Evolutionary conservation across 2,888 invertebrate species (phyloP).

Genomic region (Beris morrisii): DNA sequence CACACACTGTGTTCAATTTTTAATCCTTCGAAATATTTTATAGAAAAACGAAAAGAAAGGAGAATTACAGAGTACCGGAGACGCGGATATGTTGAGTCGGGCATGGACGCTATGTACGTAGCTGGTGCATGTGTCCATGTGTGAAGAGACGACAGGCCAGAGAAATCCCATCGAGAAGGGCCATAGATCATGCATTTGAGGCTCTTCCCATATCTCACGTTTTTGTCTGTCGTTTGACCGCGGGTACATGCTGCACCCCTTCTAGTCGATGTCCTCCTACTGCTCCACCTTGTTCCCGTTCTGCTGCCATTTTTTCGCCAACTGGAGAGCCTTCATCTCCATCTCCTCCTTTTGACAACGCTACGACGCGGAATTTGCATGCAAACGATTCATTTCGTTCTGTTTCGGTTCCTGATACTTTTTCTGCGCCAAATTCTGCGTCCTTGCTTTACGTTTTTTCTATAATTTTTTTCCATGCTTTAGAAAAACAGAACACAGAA

Average conservation of each 20-base stretch:
- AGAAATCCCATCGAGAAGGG: slow-evolving; percentile 36
- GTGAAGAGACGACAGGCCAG: slow-evolving; percentile 17
- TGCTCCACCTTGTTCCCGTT: slow-evolving; percentile 7
- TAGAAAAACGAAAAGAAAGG: slow-evolving; percentile 34
- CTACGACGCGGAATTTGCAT: slow-evolving; percentile 37
- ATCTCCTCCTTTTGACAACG: slow-evolving; percentile 34
- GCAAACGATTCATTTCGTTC: slow-evolving; percentile 36
- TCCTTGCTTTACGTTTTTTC: slow-evolving; percentile 22
- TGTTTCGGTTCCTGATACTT: slow-evolving; percentile 34
- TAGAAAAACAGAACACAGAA: slow-evolving; percentile 23
- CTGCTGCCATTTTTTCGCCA: background rate
- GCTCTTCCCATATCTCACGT: slow-evolving; percentile 35
- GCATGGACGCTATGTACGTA: slow-evolving; percentile 14
- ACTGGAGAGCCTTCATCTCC: slow-evolving; percentile 15
- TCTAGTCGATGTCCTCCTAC: slow-evolving; percentile 18
- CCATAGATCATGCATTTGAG: slow-evolving; percentile 39
- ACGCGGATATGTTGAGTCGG: background rate
- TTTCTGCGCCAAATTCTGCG: slow-evolving; percentile 34
- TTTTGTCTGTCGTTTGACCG: slow-evolving; percentile 33
- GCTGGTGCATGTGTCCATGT: slow-evolving; percentile 19
- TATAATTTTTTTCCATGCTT: slow-evolving; percentile 14
- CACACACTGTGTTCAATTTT: slow-evolving; percentile 38
- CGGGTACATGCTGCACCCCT: slow-evolving; percentile 20
- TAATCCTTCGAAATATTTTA: slow-evolving; percentile 40
- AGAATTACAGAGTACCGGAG: slow-evolving; percentile 5